Percentiles rank a stretch among this genome's conserved stretches.
These are phyloP conservation scores for Mastigias papua DNA, from an alignment of 30 jellyfish, hydroid and myxozoan species.

Conservation along the genomic window DNA sequence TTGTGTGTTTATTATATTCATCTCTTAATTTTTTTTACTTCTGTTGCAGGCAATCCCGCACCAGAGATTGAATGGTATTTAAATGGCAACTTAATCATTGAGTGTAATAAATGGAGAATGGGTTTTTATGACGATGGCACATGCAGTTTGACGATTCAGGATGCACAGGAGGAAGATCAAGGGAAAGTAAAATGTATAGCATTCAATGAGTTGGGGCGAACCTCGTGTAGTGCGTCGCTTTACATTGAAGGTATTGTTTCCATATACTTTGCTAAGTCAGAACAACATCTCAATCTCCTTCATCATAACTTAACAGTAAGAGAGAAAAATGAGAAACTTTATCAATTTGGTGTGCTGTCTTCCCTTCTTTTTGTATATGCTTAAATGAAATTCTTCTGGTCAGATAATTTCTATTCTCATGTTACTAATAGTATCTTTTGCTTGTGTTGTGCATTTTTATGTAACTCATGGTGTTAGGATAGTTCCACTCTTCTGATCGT, in stretches of 20 bases:
- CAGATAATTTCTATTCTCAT: no score
- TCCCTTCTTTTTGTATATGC: no score
- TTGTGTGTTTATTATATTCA: no score
- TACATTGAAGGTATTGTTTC: slow-evolving; percentile 83
- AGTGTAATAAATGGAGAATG: slow-evolving; percentile 63
- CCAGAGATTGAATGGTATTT: slow-evolving; percentile 85
- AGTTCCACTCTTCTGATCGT: not conserved
- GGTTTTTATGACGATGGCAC: slow-evolving; percentile 82
- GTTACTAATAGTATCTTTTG: no score
- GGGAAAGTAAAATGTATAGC: slow-evolving; percentile 93
- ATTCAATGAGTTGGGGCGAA: slow-evolving; percentile 74
- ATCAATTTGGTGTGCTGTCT: no score
- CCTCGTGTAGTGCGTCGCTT: slow-evolving; percentile 75
- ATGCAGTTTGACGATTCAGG: slow-evolving; percentile 75
- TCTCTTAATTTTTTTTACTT: no score
- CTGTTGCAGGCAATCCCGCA: slow-evolving; percentile 75
- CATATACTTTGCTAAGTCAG: not conserved
- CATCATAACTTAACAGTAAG: no score
- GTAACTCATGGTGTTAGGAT: no score
- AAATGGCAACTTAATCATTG: slow-evolving; percentile 65
- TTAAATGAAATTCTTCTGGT: no score
- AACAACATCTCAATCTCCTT: no score
- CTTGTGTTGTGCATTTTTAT: not conserved
- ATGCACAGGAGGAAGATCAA: slow-evolving; percentile 71
- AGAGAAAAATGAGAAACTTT: no score